Evolutionary conservation across 2,888 invertebrate genomes (phyloP), one percentile per base, ranked within the genome.

Genomic region (Cyclophora albipunctata): DNA sequence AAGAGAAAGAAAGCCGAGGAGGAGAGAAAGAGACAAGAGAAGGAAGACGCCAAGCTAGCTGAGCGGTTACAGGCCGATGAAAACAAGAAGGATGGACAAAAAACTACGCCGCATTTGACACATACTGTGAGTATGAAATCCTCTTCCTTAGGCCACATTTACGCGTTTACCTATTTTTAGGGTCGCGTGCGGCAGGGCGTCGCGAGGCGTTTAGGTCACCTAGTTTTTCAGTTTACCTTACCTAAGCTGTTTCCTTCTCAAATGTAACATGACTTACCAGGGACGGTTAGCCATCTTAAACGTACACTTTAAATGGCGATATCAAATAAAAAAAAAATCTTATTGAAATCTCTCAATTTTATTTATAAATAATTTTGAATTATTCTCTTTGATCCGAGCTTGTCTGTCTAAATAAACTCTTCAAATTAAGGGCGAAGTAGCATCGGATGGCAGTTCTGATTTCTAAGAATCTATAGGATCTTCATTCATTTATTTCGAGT

Each of bases 1-100:
- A 81, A 82, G 48, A 74, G 82, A 59, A 73, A 71, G 42, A 71
- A 78, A 60, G 74, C 77, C 52, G 82, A 83, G 60, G 85, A 84
- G 57, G 81, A 83, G 46, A 78, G 80, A 54, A 78, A 72, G 59
- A 85, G 83, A 59, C 83, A 86, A 57, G 90, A 90, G 60, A 74
- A 70, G 50, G 88, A 86, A 52, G 90, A 89, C 72, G 86, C 84
- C 34, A 86, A 84, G 55, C 66, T 87, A 40, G 84, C 86, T 5
- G 72, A 83, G 58, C 68, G 76, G 3, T 66, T 89, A 41, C 88
- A 89, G 53, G 89, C 84, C 3, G 87, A 89, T 62, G 89, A 89
- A 57, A 73, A 86, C 52, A 78, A 75, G 48, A 72, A 71, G 44
- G 85, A 84, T 20, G 37, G 37, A 54, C 63, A 60, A 3, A 64